Base-by-base conservation (phyloP, 92 coral and sea anemone species). In the Palythoa grandiflora region DNA sequence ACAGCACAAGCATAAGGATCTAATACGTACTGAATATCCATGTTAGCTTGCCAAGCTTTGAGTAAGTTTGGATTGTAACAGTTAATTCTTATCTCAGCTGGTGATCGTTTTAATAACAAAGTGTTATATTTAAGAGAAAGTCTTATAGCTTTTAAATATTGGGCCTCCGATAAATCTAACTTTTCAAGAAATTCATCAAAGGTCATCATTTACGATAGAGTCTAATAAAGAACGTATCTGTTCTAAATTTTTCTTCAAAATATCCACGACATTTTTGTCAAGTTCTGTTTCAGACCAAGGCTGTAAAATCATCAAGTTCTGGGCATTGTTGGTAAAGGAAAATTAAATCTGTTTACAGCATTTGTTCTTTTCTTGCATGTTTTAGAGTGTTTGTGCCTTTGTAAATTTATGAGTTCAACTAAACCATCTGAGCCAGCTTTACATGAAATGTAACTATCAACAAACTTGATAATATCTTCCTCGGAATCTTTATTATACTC, bases 1-100 rank as follows among this genome's bases (percentile, higher is more conserved):
- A 85, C 92, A 65, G 92, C 93, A 71, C 91, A 79, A 6, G 89
- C 91, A 88, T 88, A 91, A 73, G 94, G 89, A 78, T 91, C 91
- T 78, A 84, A 71, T 37, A 91, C 89, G 71, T 74, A 91, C 79
- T 91, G 91, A 68, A 78, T 63, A 83, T 91, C 93, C 91, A 91
- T 87, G 87, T 91, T 80, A 21, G 91, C 93, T 87, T 80, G 66
- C 92, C 94, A 88, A 38, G 88, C 87, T 59, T 86, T 92, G 75
- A 87, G 83, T 73, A 85, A 73, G 70, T 61, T 61, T 61, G 70
- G 70, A 61, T 61, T 61, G 70, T 61, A 61, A 61, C 70, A 61
- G 70, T 61, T 61, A 61, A 61, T 61, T 61, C 70, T 61, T 61
- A 61, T n/a, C 70, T 61, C 70, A 61, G 70, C 70, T 61, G 70